Evolutionary conservation across 1,140 invertebrate species (phyloP).

Genomic region (Magallana gigas): DNA sequence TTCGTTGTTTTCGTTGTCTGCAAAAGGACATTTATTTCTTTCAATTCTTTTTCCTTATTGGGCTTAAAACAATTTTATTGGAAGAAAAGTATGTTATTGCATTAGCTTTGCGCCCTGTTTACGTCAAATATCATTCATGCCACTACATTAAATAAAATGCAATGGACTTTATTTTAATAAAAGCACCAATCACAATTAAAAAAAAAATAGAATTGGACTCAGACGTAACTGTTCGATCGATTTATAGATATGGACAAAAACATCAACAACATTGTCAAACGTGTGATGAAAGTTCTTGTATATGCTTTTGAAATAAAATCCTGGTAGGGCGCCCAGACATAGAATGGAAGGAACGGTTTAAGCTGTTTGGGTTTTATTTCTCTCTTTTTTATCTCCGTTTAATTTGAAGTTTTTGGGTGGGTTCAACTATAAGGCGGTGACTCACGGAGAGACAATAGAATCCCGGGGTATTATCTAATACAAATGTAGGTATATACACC

Average conservation of each 20-base stretch:
- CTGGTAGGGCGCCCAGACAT: too few species aligned
- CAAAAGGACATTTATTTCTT: too few species aligned
- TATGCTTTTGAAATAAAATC: too few species aligned
- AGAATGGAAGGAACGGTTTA: not conserved
- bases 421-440: not conserved
- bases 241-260: not conserved
- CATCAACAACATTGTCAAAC: not conserved
- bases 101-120: too few species aligned
- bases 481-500: not conserved
- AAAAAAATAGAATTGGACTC: not conserved
- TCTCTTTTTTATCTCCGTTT: not conserved
- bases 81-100: too few species aligned
- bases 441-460: not conserved
- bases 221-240: not conserved
- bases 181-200: not conserved
- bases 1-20: too few species aligned
- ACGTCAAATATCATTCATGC: too few species aligned
- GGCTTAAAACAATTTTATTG: too few species aligned
- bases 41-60: too few species aligned
- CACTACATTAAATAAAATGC: too few species aligned
- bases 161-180: not conserved
- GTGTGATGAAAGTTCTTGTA: not conserved
- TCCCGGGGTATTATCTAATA: constrained; percentile 4
- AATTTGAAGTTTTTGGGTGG: not conserved
- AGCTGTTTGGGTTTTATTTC: not conserved